These are phyloP conservation scores for Phalanger gymnotis DNA, from an alignment of 2,797 vertebrate species.

Conservation along the genomic window DNA sequence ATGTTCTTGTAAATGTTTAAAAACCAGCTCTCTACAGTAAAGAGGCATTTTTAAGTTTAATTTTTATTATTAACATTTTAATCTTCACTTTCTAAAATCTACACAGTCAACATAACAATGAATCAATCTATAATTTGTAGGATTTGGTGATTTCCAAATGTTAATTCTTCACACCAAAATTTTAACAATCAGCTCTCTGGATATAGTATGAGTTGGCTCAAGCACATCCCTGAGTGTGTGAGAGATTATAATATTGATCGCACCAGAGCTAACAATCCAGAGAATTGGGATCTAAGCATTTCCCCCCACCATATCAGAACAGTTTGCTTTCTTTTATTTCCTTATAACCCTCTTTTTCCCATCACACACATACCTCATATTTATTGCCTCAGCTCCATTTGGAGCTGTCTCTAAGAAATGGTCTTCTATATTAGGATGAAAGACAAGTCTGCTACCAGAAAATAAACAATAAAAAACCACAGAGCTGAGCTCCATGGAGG, in stretches of 20 bases:
- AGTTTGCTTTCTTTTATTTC: not conserved
- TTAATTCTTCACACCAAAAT: not conserved
- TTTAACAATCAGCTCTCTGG: not conserved
- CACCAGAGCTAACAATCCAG: not conserved
- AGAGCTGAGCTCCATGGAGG: not conserved
- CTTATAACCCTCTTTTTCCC: not conserved
- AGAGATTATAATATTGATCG: not conserved
- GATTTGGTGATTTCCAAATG: not conserved
- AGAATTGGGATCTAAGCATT: not conserved
- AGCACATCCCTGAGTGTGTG: not conserved
- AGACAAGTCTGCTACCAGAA: not conserved
- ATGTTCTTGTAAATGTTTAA: not conserved
- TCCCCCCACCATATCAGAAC: not conserved
- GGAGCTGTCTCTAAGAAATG: not conserved
- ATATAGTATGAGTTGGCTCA: not conserved
- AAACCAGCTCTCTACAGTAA: not conserved
- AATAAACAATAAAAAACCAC: too few species aligned
- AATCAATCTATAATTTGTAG: too few species aligned
- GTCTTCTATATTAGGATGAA: not conserved
- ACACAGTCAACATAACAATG: too few species aligned
- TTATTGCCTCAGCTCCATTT: not conserved
- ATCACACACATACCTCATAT: not conserved
- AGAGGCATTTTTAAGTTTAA: not conserved
- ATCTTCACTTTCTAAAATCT: too few species aligned
- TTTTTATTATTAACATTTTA: not conserved